Conservation (phyloP, 64 coral and sea anemone genomes). For the Platygyra sinensis region DNA sequence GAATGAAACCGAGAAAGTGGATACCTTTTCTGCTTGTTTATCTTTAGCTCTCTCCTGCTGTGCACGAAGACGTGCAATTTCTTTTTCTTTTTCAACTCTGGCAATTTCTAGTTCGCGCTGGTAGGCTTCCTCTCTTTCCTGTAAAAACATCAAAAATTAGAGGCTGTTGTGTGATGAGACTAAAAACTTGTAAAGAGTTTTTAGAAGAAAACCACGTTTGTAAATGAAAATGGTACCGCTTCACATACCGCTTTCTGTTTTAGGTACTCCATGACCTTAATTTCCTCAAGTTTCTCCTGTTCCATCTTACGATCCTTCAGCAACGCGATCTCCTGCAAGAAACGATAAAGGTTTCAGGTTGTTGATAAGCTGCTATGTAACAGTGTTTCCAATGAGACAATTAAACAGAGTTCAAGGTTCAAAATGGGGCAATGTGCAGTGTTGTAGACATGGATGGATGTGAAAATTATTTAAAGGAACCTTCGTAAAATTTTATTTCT, state of each 20-base stretch:
- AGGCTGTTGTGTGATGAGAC: neutral
- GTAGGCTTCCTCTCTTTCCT: conserved; percentile 94
- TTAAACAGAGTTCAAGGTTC: no score
- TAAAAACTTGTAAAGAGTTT: neutral
- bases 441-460: no score
- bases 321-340: conserved; percentile 76
- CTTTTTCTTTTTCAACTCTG: conserved; percentile 90
- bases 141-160: neutral
- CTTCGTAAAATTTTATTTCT: no score
- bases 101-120: conserved; percentile 85
- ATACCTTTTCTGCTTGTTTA: conserved; percentile 96
- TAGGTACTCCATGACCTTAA: conserved; percentile 97
- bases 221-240: neutral
- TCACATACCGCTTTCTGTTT: conserved; percentile 91
- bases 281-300: conserved; percentile 90
- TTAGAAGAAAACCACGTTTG: neutral
- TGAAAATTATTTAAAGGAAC: no score
- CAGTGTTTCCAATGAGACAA: no score
- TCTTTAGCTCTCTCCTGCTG: conserved; percentile 97
- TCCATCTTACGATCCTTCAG: conserved; percentile 78
- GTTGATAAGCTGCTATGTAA: no score
- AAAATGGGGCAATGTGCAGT: no score
- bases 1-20: neutral
- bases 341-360: neutral
- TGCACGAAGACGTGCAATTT: conserved; percentile 93